Evolutionary conservation across 2,888 invertebrate species (phyloP).

Genomic region (Clepsis dumicolana): DNA sequence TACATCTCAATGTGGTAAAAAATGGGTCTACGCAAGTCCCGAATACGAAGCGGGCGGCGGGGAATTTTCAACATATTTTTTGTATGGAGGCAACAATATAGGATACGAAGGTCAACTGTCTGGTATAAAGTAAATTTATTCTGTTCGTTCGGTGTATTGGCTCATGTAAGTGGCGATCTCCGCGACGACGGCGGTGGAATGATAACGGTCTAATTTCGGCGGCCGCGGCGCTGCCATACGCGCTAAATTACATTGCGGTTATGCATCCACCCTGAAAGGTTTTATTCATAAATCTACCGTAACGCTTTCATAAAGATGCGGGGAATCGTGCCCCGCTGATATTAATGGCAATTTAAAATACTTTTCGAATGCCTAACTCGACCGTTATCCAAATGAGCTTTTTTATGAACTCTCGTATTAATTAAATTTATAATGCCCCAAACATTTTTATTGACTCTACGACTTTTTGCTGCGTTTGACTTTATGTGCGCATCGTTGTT

Average conservation of each 20-base stretch:
- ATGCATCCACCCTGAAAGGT: constrained; percentile 82
- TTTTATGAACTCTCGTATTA: constrained; percentile 38
- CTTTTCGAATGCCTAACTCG: constrained; percentile 47
- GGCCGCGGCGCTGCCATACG: constrained; percentile 72
- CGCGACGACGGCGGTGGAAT: constrained; percentile 80
- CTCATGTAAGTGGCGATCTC: constrained; percentile 83
- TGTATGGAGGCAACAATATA: constrained; percentile 79
- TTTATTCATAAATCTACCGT: constrained; percentile 84
- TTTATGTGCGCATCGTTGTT: neutral
- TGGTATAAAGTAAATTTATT: constrained; percentile 84
- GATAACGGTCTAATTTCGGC: constrained; percentile 84
- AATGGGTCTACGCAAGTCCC: constrained; percentile 54
- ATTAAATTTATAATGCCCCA: constrained; percentile 36
- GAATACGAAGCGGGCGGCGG: constrained; percentile 61
- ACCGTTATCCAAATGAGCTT: constrained; percentile 40
- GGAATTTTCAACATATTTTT: constrained; percentile 72
- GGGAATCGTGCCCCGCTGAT: constrained; percentile 73
- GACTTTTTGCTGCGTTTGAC: constrained; percentile 12
- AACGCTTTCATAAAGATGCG: constrained; percentile 82
- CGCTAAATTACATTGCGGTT: constrained; percentile 81
- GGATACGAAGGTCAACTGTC: constrained; percentile 82
- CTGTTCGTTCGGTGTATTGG: constrained; percentile 82
- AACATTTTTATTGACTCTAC: constrained; percentile 36
- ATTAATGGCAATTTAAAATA: constrained; percentile 64
- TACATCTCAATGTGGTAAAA: constrained; percentile 47